These are phyloP conservation scores for Diplosoma virens DNA, from an alignment of 23 tunicate genomes.

Conservation along the genomic window DNA sequence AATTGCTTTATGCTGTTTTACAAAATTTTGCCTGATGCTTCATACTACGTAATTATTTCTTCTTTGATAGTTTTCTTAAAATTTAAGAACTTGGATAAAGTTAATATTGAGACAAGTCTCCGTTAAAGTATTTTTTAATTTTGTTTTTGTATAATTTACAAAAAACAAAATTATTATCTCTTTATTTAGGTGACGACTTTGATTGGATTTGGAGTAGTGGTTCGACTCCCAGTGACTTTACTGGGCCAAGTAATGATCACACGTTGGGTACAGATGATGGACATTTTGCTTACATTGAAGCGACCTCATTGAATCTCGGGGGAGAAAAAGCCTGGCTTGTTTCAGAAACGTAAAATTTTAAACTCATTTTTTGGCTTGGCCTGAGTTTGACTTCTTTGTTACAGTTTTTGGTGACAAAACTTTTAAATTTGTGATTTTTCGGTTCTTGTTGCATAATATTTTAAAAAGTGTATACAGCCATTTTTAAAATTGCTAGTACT, in stretches of 20 bases:
- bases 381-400: too few relatives aligned
- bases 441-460: too few relatives aligned
- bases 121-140: too few relatives aligned
- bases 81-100: too few relatives aligned
- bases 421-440: neutral
- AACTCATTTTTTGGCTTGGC: neutral
- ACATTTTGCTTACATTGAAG: constrained; percentile 71
- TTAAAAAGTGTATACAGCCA: neutral
- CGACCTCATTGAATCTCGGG: constrained; percentile 64
- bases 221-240: constrained; percentile 70
- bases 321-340: constrained; percentile 88
- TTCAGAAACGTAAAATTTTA: constrained; percentile 60
- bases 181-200: constrained; percentile 76
- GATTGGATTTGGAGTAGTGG: constrained; percentile 92
- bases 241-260: constrained; percentile 80
- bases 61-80: too few relatives aligned
- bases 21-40: too few relatives aligned
- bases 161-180: too few relatives aligned
- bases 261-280: constrained; percentile 54
- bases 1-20: too few relatives aligned
- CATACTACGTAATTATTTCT: too few relatives aligned
- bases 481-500: neutral
- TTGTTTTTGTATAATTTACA: too few relatives aligned
- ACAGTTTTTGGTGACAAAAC: neutral
- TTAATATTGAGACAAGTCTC: too few relatives aligned